A percentile compares a stretch with the other conserved stretches of the same genome.
Conservation (phyloP, 2,113 vertebrate species). For the Bufo bufo region DNA sequence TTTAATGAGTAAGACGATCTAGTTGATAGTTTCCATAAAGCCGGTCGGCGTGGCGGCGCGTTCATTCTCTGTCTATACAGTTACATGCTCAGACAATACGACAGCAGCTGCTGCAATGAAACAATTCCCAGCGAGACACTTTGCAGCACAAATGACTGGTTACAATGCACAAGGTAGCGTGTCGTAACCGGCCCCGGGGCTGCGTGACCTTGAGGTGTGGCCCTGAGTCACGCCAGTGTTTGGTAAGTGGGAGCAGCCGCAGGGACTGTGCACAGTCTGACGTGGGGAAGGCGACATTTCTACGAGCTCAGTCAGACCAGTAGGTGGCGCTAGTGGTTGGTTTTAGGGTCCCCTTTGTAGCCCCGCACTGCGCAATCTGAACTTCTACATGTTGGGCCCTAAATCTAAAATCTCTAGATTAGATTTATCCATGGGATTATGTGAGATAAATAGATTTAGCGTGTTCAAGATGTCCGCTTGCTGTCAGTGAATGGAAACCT, state of each 20-base stretch:
- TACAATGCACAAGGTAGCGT: neutral
- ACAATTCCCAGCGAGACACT: neutral
- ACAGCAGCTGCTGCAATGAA: no score
- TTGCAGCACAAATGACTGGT: neutral
- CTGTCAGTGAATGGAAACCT: no score
- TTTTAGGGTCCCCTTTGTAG: no score
- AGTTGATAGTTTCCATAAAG: no score
- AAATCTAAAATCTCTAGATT: no score
- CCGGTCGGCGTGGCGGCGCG: neutral
- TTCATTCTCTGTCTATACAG: neutral
- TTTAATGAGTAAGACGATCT: no score
- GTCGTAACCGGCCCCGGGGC: neutral
- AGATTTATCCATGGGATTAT: no score
- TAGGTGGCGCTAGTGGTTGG: no score
- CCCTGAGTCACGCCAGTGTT: neutral
- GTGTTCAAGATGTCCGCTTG: no score
- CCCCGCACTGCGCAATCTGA: no score
- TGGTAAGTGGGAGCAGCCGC: conserved; percentile 27
- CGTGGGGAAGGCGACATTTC: neutral
- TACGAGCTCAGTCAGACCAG: neutral
- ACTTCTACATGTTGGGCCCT: no score
- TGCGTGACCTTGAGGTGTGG: conserved; percentile 9
- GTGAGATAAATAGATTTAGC: no score
- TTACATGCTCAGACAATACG: neutral
- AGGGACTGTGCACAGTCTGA: neutral